Evolutionary conservation across 2,797 vertebrate species (phyloP).

Genomic region (Macropodus opercularis): DNA sequence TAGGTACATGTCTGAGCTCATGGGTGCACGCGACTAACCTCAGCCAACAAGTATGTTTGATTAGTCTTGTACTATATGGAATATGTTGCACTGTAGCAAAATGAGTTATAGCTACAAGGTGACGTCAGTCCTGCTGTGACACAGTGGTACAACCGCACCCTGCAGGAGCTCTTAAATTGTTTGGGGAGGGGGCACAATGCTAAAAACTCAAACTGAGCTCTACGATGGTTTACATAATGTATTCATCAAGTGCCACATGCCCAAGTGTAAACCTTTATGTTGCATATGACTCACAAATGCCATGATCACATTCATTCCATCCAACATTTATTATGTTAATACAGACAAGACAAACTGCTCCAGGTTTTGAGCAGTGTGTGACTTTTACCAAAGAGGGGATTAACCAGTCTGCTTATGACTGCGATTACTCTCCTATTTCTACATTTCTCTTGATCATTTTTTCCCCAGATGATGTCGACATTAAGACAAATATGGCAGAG

Average conservation of each 20-base stretch:
- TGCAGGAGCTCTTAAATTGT: conserved; percentile 28
- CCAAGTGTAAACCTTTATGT: conserved; percentile 33
- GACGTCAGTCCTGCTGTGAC: conserved; percentile 71
- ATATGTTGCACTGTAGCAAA: conserved; percentile 57
- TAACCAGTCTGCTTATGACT: neutral
- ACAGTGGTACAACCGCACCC: conserved; percentile 57
- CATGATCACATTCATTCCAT: conserved; percentile 18
- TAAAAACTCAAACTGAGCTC: too few relatives aligned
- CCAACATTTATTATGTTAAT: neutral
- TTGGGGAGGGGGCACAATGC: too few relatives aligned
- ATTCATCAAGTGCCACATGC: conserved; percentile 18
- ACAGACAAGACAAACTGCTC: conserved; percentile 24
- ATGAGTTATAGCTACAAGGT: conserved; percentile 69
- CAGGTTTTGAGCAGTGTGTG: conserved; percentile 15
- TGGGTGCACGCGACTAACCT: conserved; percentile 44
- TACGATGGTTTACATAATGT: too few relatives aligned
- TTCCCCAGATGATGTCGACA: neutral
- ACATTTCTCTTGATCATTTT: neutral
- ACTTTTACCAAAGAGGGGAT: conserved; percentile 7
- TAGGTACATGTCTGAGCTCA: conserved; percentile 61
- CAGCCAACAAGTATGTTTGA: conserved; percentile 73
- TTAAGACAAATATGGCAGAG: conserved; percentile 3
- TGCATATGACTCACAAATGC: conserved; percentile 26
- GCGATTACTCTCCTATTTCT: neutral
- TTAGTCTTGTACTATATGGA: conserved; percentile 63